Conservation (phyloP, 2,797 vertebrate genomes). For the Synaphobranchus kaupii region DNA sequence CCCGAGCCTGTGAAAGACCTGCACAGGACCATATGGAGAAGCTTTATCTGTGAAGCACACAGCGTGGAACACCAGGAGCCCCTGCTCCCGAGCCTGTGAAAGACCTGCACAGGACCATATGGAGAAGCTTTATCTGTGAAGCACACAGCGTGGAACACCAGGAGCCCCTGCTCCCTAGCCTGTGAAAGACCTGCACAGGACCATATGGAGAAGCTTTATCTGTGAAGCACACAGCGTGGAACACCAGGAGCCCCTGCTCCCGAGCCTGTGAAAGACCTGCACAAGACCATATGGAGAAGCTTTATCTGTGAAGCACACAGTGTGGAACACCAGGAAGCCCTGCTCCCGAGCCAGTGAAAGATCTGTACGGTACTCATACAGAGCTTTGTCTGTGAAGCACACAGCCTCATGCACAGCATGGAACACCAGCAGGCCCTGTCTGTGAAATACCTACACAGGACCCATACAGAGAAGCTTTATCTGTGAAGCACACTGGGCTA, state of each 20-base stretch:
- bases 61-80: slow-evolving; percentile 89
- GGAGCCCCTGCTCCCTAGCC: slow-evolving; percentile 76
- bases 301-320: background rate
- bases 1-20: slow-evolving; percentile 80
- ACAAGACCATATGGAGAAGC: background rate
- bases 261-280: slow-evolving; percentile 79
- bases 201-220: background rate
- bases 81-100: slow-evolving; percentile 73
- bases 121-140: background rate
- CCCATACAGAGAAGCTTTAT: too few relatives aligned
- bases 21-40: background rate
- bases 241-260: slow-evolving; percentile 83
- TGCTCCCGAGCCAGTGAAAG: too few relatives aligned
- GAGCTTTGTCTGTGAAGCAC: too few relatives aligned
- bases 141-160: slow-evolving; percentile 87
- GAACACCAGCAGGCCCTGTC: too few relatives aligned
- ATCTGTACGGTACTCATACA: too few relatives aligned
- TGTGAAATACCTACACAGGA: too few relatives aligned
- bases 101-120: slow-evolving; percentile 69
- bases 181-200: slow-evolving; percentile 74
- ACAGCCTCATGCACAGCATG: too few relatives aligned
- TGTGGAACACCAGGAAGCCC: too few relatives aligned
- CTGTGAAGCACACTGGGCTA: too few relatives aligned
- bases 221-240: slow-evolving; percentile 78
- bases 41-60: slow-evolving; percentile 49